Evolutionary conservation across 1,140 invertebrate species (phyloP).

Genomic region (Ceratitis capitata): DNA sequence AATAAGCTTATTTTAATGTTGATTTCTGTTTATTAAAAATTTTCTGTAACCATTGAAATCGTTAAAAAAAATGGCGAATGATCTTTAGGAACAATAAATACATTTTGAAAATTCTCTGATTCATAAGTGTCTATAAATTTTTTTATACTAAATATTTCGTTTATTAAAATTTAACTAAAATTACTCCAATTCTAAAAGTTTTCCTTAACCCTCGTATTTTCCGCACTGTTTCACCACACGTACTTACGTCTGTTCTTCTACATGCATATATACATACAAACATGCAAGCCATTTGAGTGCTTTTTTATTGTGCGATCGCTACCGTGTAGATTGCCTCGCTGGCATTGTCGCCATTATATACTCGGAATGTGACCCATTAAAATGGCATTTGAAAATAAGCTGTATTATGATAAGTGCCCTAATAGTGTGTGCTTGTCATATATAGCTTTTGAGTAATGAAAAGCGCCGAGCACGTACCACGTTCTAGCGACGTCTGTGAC

Average conservation of each 20-base stretch:
- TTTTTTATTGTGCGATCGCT: neutral
- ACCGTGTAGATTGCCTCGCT: neutral
- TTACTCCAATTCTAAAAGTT: neutral
- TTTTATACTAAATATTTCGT: neutral
- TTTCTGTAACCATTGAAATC: too few relatives aligned
- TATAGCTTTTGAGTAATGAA: constrained; percentile 25
- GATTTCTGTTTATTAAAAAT: too few relatives aligned
- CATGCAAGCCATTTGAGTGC: neutral
- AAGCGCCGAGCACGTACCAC: neutral
- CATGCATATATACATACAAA: neutral
- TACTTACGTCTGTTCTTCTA: too few relatives aligned
- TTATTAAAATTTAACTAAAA: too few relatives aligned
- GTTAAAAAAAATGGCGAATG: too few relatives aligned
- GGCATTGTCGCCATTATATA: neutral
- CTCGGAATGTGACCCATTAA: constrained; percentile 30
- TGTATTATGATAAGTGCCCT: constrained; percentile 27
- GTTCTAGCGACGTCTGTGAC: neutral
- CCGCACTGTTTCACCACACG: too few relatives aligned
- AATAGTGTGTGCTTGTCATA: constrained; percentile 20
- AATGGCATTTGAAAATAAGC: constrained; percentile 30
- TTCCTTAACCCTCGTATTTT: neutral
- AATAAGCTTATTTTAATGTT: too few relatives aligned
- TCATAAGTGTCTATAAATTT: neutral
- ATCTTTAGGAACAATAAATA: too few relatives aligned
- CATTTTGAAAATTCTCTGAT: too few relatives aligned